These are phyloP conservation scores for Hypocryptadius cinnamomeus DNA, from an alignment of 2,113 vertebrate species.

Conservation along the genomic window DNA sequence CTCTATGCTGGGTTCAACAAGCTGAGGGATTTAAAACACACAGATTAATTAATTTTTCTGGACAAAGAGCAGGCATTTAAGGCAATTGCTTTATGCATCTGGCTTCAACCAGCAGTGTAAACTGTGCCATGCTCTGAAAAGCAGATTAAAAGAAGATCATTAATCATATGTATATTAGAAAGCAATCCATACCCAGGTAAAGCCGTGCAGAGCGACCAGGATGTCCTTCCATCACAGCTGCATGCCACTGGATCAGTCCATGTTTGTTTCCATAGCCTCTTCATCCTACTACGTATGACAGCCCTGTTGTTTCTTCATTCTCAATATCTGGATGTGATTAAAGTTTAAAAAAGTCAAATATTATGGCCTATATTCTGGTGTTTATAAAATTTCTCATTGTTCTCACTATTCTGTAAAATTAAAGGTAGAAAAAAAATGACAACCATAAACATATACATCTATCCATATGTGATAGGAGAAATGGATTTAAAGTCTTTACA, in stretches of 20 bases:
- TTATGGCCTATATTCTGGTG: background rate
- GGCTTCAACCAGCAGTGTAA: background rate
- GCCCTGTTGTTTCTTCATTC: slow-evolving; percentile 7
- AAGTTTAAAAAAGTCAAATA: background rate
- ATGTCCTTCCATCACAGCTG: slow-evolving; percentile 33
- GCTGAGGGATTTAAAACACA: background rate
- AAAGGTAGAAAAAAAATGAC: background rate
- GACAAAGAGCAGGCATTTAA: background rate
- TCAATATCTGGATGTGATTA: background rate
- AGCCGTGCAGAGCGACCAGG: slow-evolving; percentile 33
- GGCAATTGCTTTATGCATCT: background rate
- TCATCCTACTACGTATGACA: background rate
- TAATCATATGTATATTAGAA: background rate
- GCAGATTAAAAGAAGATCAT: background rate
- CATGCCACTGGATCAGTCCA: slow-evolving; percentile 7
- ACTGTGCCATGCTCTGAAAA: background rate
- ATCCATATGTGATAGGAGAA: background rate
- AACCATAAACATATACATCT: background rate
- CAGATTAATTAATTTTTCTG: background rate
- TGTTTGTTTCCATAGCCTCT: slow-evolving; percentile 35
- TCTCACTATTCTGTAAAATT: background rate
- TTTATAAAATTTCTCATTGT: background rate
- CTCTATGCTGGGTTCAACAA: background rate
- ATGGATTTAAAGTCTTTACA: background rate
- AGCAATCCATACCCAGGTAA: slow-evolving; percentile 13